Evolutionary conservation across 2,888 invertebrate species (phyloP), one percentile per base, ranked within the genome.

Genomic region (Steinernema scapterisci): DNA sequence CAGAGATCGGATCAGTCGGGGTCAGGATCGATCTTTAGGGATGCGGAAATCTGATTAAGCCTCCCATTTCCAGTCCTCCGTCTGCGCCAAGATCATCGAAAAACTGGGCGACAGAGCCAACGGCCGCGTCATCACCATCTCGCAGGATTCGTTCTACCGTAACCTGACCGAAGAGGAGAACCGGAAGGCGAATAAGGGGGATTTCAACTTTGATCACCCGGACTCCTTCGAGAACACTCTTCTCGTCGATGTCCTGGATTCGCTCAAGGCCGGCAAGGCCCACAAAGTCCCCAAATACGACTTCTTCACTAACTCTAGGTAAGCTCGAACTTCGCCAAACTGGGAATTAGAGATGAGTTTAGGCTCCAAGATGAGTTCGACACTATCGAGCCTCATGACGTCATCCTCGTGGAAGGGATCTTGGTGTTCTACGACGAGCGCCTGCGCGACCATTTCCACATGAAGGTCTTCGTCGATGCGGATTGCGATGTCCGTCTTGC

Each of bases 391-490:
- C 95, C 95, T 1, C 95, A 95, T 0, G 97, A 99, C 89, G 97
- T 99, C 76, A 82, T 86, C 63, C 80, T 87, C 19, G 83, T 95
- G 95, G 99, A 99, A 89, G 99, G 99, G 23, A 99, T 99, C 88
- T 91, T 99, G 75, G 95, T 95, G 46, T 99, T 99, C 90, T 97
- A 97, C 90, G 95, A 95, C 89, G 94, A 94, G 0, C 93, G 94
- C 88, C 93, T 99, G 78, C 90, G 97, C 72, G 93, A 96, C 77
- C 90, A 97, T 76, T 99, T 97, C 90, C 95, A 97, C 89, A 97
- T 99, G 95, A 99, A 99, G 95, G 90, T 97, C 45, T 97, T 97
- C 89, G 97, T 99, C 1, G 97, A 97, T 88, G 96, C 96, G 0
- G 97, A 97, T 90, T 95, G 97, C 0, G 97, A 97, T 88, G 97